Evolutionary conservation across 2,797 vertebrate species (phyloP).

Genomic region (Bovichtus diacanthus): DNA sequence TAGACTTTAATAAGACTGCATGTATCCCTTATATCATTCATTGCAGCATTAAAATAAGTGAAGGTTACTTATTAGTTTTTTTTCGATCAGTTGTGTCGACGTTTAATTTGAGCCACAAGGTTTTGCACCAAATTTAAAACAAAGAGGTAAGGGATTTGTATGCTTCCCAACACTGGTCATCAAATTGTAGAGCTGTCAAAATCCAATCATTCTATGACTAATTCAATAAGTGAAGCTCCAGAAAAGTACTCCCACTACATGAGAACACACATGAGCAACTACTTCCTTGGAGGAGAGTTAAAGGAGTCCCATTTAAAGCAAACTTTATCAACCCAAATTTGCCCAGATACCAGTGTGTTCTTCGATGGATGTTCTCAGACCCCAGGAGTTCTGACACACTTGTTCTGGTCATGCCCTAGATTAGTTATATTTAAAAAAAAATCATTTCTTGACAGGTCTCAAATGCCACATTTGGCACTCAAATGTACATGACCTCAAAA

Average conservation of each 20-base stretch:
- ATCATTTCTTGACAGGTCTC: slow-evolving; percentile 54
- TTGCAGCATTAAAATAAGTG: no score
- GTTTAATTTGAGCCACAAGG: no score
- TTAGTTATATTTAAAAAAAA: slow-evolving; percentile 45
- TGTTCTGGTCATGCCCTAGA: slow-evolving; percentile 62
- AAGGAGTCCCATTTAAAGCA: slow-evolving; percentile 11
- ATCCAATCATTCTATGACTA: no score
- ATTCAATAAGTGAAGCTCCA: background rate
- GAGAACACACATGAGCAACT: slow-evolving; percentile 6
- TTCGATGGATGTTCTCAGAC: slow-evolving; percentile 59
- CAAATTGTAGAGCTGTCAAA: no score
- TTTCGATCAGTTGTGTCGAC: no score
- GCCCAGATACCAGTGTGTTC: slow-evolving; percentile 64
- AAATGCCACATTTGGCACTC: slow-evolving; percentile 22
- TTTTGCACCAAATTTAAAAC: no score
- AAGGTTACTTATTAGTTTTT: no score
- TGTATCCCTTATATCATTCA: no score
- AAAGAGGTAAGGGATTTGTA: no score
- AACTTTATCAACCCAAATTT: slow-evolving; percentile 53
- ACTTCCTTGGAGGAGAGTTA: background rate
- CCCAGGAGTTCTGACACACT: slow-evolving; percentile 61
- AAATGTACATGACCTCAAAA: slow-evolving; percentile 33
- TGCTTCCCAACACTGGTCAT: no score
- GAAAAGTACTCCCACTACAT: background rate
- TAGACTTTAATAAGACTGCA: no score